These are phyloP conservation scores for Luperina testacea DNA, from an alignment of 2,888 invertebrate species.

Conservation along the genomic window DNA sequence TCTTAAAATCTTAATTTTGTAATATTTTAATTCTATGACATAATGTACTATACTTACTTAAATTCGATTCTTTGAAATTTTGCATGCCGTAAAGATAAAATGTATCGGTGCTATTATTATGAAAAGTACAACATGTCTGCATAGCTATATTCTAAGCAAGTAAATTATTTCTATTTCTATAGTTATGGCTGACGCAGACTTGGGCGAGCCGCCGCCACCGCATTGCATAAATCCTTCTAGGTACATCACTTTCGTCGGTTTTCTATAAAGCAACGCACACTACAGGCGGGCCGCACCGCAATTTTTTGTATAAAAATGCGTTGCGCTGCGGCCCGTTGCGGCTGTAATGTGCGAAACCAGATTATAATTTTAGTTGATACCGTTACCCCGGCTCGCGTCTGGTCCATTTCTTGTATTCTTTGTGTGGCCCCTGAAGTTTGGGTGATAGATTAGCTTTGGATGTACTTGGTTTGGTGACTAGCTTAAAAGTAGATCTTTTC, in stretches of 20 bases:
- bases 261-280: background rate
- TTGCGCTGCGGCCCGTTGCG: background rate
- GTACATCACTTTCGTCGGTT: background rate
- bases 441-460: conserved; percentile 53
- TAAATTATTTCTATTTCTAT: no score
- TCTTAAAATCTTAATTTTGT: no score
- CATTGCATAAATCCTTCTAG: background rate
- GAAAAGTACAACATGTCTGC: no score
- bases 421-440: conserved; percentile 52
- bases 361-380: background rate
- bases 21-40: no score
- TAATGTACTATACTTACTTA: no score
- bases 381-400: conserved; percentile 67
- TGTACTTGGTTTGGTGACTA: conserved; percentile 8
- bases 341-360: background rate
- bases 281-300: background rate
- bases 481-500: conserved; percentile 3
- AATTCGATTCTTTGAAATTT: no score
- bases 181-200: no score
- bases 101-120: no score
- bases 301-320: background rate
- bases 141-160: no score
- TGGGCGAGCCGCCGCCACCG: no score
- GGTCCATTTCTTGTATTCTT: conserved; percentile 76
- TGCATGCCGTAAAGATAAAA: no score